Base-by-base conservation (phyloP, 2,797 vertebrate genomes). In the Luscinia megarhynchos region DNA sequence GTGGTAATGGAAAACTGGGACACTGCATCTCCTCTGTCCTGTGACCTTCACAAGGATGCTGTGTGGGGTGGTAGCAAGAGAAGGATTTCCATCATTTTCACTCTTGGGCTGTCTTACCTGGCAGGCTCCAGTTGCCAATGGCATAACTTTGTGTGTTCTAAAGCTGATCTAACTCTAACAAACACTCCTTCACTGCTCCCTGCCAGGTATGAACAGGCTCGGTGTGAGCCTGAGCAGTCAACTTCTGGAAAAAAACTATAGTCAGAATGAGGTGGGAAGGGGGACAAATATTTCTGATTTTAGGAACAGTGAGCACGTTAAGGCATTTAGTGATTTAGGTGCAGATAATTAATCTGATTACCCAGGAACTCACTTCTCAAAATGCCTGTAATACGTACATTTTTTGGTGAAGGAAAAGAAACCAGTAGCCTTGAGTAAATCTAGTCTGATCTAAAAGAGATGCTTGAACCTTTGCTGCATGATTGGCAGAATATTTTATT, bases 211-310 rank as follows among this genome's bases (percentile, higher is more conserved):
- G 19, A 58, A 38, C 6, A 62, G 12, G 2, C 59, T 26, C 0
- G 0, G 6, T 0, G 0, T 13, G 86, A 87, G 77, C 9, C 20
- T 43, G 27, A 75, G 76, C 51, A 40, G 6, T 27, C 53, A 55
- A 8, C 21, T 61, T 72, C 59, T 53, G 45, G 24, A 81, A 57
- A 26, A 84, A 84, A 55, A 10, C 23, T 30, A 30, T 8, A 12
- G 16, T 7, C 0, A 0, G 51, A 59, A n/a, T 53, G 24, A 82
- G 19, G 40, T 18, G 7, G 3, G 11, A 10, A 78, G 8, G 8
- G 8, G 20, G 12, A 22, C 77, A 50, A 57, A 22, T 72, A 73
- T 27, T 74, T 84, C 62, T 87, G 12, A 36, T 86, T 93, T 84
- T 81, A 54, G 30, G 30, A 27, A 23, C 29, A 64, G n/a, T 26